phyloP scores from a whole-genome alignment of 2,113 vertebrate genomes.

The Dissostichus mawsoni region DNA sequence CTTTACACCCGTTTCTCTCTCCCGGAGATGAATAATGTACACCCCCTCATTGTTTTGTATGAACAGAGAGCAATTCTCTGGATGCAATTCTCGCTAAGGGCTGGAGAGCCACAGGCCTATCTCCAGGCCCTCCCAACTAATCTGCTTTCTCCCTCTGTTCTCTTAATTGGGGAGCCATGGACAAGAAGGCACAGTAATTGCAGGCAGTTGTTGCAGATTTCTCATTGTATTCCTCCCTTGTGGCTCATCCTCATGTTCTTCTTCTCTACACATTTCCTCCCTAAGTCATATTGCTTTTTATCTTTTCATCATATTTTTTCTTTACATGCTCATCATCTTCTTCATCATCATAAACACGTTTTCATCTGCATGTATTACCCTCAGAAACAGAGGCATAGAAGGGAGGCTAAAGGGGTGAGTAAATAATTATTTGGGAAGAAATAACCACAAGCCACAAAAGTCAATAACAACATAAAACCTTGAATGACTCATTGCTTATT shows the following conservation, averaged over 20 bases:
- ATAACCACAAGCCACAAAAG: constrained; percentile 57
- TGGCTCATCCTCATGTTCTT: constrained; percentile 39
- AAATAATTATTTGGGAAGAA: constrained; percentile 67
- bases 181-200: constrained; percentile 65
- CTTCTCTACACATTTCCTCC: constrained; percentile 12
- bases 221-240: constrained; percentile 53
- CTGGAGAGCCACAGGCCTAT: constrained; percentile 65
- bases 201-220: constrained; percentile 61
- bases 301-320: constrained; percentile 28
- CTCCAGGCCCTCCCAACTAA: constrained; percentile 59
- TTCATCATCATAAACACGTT: constrained; percentile 27
- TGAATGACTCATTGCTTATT: constrained; percentile 58
- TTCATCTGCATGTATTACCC: constrained; percentile 11
- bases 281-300: constrained; percentile 40
- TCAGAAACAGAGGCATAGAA: constrained; percentile 21
- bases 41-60: constrained; percentile 64
- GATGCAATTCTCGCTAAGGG: constrained; percentile 60
- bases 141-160: constrained; percentile 71
- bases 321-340: constrained; percentile 1
- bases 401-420: constrained; percentile 47
- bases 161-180: constrained; percentile 67
- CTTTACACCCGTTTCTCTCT: constrained; percentile 1
- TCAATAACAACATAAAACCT: constrained; percentile 57
- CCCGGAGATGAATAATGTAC: constrained; percentile 68
- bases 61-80: constrained; percentile 61